Evolutionary conservation across 2,888 invertebrate species (phyloP), one percentile per base, ranked within the genome.

Genomic region (Hemaris fuciformis): DNA sequence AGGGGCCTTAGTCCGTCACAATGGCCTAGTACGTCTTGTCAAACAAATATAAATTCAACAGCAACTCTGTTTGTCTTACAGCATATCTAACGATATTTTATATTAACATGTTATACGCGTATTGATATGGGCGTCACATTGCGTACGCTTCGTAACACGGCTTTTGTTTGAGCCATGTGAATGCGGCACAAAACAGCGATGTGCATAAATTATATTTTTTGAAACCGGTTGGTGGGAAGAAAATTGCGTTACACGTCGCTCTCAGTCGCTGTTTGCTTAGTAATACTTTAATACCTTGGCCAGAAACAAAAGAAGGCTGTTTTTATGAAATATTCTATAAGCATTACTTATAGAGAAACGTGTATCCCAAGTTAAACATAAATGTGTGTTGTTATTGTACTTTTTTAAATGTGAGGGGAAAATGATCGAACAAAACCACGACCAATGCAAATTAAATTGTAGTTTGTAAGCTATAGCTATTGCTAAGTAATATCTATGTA

Each of bases 251-350:
- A 53, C 31, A 27, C 53, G 31, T 31, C 15, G 31, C 18, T 53
- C 10, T 15, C 18, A 10, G 18, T 8, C 1, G 3, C 4, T 23
- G 8, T 31, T 31, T 53, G 18, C 18, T 27, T 18, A 31, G 13
- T 8, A 53, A 31, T 53, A 23, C 18, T 27, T 46, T 13, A 45
- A 48, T n/a, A 31, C 53, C 53, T 53, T 53, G 53, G 53, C 53
- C 53, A 53, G 10, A 10, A 31, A 15, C 25, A 48, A 15, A 27
- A 38, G 38, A 38, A 10, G 18, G 43, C 18, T 1, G 31, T 53
- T 53, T 27, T 53, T 27, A 1, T 53, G 3, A 31, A 53, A 31
- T 31, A 31, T 15, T 53, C 18, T 53, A 15, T 27, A 27, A 45
- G 10, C 10, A 8, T n/a, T n/a, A n/a, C n/a, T 0, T 46, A n/a